Base-by-base conservation (phyloP, 2,888 invertebrate species). In the Mallateleia sp. region DNA sequence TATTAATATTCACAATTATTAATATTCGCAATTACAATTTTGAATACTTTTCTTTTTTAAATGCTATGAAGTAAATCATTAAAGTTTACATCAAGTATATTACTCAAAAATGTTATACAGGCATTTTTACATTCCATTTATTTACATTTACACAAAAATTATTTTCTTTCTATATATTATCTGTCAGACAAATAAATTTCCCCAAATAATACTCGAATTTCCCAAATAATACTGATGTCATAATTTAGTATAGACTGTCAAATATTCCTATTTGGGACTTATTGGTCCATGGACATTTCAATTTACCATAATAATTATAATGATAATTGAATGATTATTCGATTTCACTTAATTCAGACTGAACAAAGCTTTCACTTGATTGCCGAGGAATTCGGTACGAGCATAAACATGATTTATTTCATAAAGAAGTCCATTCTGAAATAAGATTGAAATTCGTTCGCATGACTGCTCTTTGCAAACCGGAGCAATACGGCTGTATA, bases 371-470 rank as follows among this genome's bases (percentile, higher is more conserved):
- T 47, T n/a, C 20, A 18, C 38, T 14, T 14, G 38, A 38, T 38
- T 9, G 2, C 38, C 38, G 38, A 38, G 38, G 38, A 50, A 69
- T 24, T 34, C 25, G n/a, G 22, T 58, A 15, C n/a, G 6, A 66
- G 32, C n/a, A 67, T 67, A 47, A 69, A 78, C 25, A 69, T 56
- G 56, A 58, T 67, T 78, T 78, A 66, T 56, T 67, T 58, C 24
- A 28, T 32, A 32, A 67, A 58, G 38, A 54, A 75, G 42, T 42
- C 32, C 28, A 45, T 20, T 42, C 64, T 64, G 71, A 71, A 69
- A 47, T 69, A 69, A 58, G 58, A 58, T 60, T 58, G 67, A 69
- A 69, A 69, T 71, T 69, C 56, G 22, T 71, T 69, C 52, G n/a
- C 62, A n/a, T 32, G 56, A 72, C 34, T 72, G 66, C 67, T 38